A percentile compares a stretch with the other conserved stretches of the same genome.
Conservation (phyloP, 2,888 invertebrate genomes). For the Napeogenes sylphis region DNA sequence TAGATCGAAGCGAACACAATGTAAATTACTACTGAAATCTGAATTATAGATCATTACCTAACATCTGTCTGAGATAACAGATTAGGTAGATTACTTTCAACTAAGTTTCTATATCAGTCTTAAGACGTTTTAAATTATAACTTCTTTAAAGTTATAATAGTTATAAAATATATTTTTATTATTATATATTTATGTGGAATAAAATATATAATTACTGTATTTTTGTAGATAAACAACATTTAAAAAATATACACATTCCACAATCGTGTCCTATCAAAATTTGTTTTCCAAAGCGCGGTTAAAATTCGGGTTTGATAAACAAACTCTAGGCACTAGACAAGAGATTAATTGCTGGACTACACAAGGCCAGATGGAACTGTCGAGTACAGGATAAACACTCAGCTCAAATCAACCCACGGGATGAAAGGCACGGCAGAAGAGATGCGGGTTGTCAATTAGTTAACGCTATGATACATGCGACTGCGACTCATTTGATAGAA, state of each 20-base stretch:
- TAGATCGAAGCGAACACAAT: neutral
- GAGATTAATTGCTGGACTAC: constrained; percentile 23
- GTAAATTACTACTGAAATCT: neutral
- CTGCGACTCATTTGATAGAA: constrained; percentile 15
- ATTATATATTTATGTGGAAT: too few relatives aligned
- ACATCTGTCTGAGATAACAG: too few relatives aligned
- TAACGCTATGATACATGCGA: constrained; percentile 15
- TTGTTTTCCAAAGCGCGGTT: constrained; percentile 15
- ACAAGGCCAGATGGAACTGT: constrained; percentile 21
- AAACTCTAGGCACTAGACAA: constrained; percentile 15
- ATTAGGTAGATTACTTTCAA: too few relatives aligned
- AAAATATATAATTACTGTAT: too few relatives aligned
- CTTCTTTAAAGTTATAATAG: too few relatives aligned
- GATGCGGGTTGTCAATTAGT: constrained; percentile 22
- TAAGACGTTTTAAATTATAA: too few relatives aligned
- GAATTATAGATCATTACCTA: neutral
- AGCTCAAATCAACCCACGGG: constrained; percentile 14
- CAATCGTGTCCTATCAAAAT: constrained; percentile 20
- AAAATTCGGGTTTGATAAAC: constrained; percentile 14
- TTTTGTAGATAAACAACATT: neutral
- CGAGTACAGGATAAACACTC: constrained; percentile 20
- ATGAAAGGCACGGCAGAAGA: constrained; percentile 15
- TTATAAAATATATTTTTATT: too few relatives aligned
- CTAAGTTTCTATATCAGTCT: too few relatives aligned
- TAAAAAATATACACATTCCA: constrained; percentile 11